phyloP scores from a whole-genome alignment of 2,888 invertebrate genomes.

The Torymus auratus region DNA sequence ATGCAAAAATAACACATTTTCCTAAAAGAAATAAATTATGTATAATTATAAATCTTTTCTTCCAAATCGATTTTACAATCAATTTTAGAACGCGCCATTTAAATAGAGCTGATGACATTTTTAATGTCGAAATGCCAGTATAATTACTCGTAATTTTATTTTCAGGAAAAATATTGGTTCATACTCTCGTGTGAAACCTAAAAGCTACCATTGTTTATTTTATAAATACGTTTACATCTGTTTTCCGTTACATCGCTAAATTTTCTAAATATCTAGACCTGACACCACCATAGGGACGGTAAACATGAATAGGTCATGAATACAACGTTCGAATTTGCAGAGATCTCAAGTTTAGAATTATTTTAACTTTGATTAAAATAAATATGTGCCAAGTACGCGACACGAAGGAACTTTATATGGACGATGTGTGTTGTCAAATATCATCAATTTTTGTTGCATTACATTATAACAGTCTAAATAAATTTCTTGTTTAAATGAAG shows the following conservation, averaged over 20 bases:
- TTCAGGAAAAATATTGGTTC: slow-evolving; percentile 6
- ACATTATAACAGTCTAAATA: too few species aligned
- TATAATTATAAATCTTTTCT: background rate
- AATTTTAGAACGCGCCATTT: too few species aligned
- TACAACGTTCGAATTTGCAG: too few species aligned
- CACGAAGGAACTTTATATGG: slow-evolving; percentile 67
- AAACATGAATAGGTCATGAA: background rate
- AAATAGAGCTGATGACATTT: background rate
- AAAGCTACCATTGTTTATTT: slow-evolving; percentile 33
- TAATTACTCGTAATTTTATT: slow-evolving; percentile 31
- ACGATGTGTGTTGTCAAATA: slow-evolving; percentile 60
- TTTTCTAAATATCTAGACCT: slow-evolving; percentile 49
- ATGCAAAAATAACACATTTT: background rate
- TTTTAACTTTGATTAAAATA: slow-evolving; percentile 18
- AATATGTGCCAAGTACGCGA: slow-evolving; percentile 50
- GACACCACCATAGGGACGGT: slow-evolving; percentile 49
- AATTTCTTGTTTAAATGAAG: slow-evolving; percentile 4
- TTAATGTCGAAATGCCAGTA: background rate
- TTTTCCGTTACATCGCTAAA: slow-evolving; percentile 43
- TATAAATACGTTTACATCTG: slow-evolving; percentile 46
- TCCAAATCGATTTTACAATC: too few species aligned
- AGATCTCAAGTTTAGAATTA: slow-evolving; percentile 3
- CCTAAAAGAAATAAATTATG: slow-evolving; percentile 9
- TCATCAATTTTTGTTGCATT: too few species aligned
- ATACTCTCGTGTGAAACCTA: slow-evolving; percentile 36